Evolutionary conservation across 2,888 invertebrate species (phyloP).

Genomic region (Agrypnus murinus): DNA sequence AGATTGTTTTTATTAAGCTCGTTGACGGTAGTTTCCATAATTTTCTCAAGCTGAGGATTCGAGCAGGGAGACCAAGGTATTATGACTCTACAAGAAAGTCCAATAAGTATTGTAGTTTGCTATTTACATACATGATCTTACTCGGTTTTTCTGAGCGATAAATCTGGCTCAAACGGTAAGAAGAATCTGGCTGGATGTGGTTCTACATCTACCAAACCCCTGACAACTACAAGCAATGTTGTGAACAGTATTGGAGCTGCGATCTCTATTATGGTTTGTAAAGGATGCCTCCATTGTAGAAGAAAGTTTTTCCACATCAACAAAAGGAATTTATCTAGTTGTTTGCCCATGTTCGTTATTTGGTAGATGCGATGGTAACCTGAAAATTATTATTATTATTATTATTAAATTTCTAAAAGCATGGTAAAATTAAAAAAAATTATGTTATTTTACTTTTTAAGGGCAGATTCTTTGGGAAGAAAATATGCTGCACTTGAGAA

Average conservation of each 20-base stretch:
- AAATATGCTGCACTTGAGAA: too few species aligned
- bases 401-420: too few species aligned
- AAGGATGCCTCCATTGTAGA: slow-evolving; percentile 81
- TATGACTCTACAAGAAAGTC: neutral
- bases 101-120: neutral
- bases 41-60: neutral
- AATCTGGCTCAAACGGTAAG: slow-evolving; percentile 18
- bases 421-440: too few species aligned
- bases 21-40: slow-evolving; percentile 2
- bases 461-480: too few species aligned
- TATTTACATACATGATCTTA: too few species aligned
- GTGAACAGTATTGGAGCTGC: slow-evolving; percentile 79
- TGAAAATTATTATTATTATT: too few species aligned
- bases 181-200: slow-evolving; percentile 56
- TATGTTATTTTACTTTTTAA: too few species aligned
- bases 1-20: neutral
- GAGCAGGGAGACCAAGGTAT: slow-evolving; percentile 12
- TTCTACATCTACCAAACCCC: slow-evolving; percentile 79
- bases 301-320: slow-evolving; percentile 89
- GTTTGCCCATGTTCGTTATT: slow-evolving; percentile 37
- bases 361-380: too few species aligned
- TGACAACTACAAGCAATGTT: slow-evolving; percentile 80
- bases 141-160: too few species aligned
- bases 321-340: slow-evolving; percentile 74
- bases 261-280: slow-evolving; percentile 80